phyloP scores from a whole-genome alignment of 2,888 invertebrate genomes.

The Agrochola macilenta region DNA sequence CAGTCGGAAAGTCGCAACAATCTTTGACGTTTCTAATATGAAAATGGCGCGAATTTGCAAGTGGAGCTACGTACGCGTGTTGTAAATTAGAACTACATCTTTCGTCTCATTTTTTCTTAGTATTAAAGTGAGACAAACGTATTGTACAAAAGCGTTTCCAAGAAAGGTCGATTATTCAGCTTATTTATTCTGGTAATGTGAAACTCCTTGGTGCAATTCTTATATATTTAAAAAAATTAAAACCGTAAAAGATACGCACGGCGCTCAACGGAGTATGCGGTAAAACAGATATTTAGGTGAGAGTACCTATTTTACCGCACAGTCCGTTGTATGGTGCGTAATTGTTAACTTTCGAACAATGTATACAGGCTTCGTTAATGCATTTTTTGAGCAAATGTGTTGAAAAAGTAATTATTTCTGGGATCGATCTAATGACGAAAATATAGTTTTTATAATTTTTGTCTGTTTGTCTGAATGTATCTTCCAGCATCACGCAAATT shows the following conservation, averaged over 20 bases:
- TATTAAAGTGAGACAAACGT: background rate
- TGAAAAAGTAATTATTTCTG: background rate
- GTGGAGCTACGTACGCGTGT: background rate
- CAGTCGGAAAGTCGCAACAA: background rate
- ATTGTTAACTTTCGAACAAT: background rate
- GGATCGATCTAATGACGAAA: too few relatives aligned
- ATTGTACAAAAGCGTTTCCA: background rate
- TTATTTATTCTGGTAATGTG: background rate
- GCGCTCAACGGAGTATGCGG: background rate
- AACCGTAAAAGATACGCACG: background rate
- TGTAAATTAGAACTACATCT: background rate
- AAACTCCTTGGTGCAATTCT: background rate
- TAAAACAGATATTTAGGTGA: background rate
- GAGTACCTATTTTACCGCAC: background rate
- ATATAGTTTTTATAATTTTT: too few relatives aligned
- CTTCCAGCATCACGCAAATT: too few relatives aligned
- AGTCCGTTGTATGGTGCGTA: background rate
- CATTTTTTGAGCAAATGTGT: too few relatives aligned
- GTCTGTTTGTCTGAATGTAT: too few relatives aligned
- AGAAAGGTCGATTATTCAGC: background rate
- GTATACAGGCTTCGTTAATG: too few relatives aligned
- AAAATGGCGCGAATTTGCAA: slow-evolving; percentile 1
- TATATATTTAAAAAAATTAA: background rate
- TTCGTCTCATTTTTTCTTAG: background rate
- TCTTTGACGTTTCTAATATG: background rate